Base-by-base conservation (phyloP, 2,888 invertebrate genomes). In the Hirtodrosophila trivittata region DNA sequence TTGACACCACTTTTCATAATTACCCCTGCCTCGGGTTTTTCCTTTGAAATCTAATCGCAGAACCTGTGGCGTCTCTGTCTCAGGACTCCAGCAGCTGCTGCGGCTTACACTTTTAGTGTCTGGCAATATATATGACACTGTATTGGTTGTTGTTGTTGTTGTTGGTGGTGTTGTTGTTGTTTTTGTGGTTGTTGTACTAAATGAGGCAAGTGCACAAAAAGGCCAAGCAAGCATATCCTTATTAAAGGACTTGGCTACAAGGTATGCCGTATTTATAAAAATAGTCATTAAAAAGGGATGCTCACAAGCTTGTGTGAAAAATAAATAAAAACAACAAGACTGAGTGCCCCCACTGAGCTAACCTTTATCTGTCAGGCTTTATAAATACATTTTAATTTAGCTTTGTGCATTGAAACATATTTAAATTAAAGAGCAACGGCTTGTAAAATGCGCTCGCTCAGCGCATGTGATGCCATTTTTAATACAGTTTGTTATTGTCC, bases 391-490 rank as follows among this genome's bases (percentile, higher is more conserved):
- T 84, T 82, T 86, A 56, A 86, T 85, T 80, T 75, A 77, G 81
- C 78, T 87, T 86, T 85, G 85, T 85, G 80, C 85, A 85, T 65
- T 85, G 87, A 73, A 87, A 87, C 86, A 87, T 83, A 83, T 83
- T 85, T 78, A 86, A 86, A 85, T 78, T 78, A 75, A 84, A 86
- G 60, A 75, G 84, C 87, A 86, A 45, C 75, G 78, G 78, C 66
- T 86, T 86, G 87, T 85, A 46, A 87, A 87, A 87, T 87, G 76
- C 76, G 71, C 65, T 72, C 77, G 58, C 55, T 62, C 47, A 69
- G 56, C 59, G 45, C 32, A 41, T 65, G 55, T 60, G 43, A 37
- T 33, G 51, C 59, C 57, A 72, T 65, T 76, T 72, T 73, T 72
- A 73, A 86, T 83, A 83, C 77, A 69, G 75, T 75, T 75, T 77